Conservation (phyloP, 2,888 invertebrate genomes). For the Chydorus sphaericus region DNA sequence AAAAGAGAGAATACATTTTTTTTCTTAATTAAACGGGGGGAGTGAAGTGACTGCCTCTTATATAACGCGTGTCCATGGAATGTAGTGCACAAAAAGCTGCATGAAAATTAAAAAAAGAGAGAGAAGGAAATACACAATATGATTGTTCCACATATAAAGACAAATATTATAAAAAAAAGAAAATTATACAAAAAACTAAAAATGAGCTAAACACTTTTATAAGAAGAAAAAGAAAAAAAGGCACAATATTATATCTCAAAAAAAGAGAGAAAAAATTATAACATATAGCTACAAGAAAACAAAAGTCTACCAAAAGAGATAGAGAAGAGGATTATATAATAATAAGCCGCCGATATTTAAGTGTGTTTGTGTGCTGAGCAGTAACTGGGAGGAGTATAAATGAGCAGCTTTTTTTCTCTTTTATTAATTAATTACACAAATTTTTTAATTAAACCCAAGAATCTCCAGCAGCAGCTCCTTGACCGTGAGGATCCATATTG, state of each 20-base stretch:
- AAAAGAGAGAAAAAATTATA: not conserved
- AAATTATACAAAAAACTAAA: not conserved
- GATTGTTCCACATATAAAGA: not conserved
- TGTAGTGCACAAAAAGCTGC: conserved; percentile 11
- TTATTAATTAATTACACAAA: too few species aligned
- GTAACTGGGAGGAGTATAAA: not conserved
- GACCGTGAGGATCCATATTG: conserved; percentile 14
- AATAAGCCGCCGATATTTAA: not conserved
- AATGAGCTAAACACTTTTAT: conserved; percentile 1
- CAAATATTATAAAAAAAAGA: not conserved
- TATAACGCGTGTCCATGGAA: conserved; percentile 8
- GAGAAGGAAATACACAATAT: not conserved
- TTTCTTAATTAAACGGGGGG: too few species aligned
- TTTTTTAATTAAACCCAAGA: conserved; percentile 34
- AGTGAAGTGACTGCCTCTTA: too few species aligned
- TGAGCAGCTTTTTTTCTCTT: too few species aligned
- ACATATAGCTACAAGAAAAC: conserved; percentile 1
- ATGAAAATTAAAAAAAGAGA: not conserved
- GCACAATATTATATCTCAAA: conserved; percentile 1
- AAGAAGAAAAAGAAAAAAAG: not conserved
- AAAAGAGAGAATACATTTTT: too few species aligned
- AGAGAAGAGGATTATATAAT: not conserved
- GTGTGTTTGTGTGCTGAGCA: not conserved
- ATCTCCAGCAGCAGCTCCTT: conserved; percentile 32
- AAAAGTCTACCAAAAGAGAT: not conserved